Evolutionary conservation across 2,888 invertebrate genomes (phyloP), one percentile per base, ranked within the genome.

Genomic region (Macropis europaea): DNA sequence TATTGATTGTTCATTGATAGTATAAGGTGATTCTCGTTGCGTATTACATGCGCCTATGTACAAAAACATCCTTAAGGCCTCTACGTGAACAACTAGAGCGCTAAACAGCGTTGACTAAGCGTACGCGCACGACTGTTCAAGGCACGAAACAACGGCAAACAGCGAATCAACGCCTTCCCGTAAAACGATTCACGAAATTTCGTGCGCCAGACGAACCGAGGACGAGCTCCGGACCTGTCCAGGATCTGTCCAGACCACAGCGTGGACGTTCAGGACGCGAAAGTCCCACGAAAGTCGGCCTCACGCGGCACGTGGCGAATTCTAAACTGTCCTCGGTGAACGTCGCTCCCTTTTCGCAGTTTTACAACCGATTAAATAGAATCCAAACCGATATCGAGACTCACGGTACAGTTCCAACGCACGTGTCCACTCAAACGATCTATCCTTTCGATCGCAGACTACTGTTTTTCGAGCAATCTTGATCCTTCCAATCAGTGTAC

Each of bases 141-240:
- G 77, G 73, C 81, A 81, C 75, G 36, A 67, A n/a, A n/a, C n/a
- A n/a, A 64, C 34, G 70, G 59, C 61, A 56, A 70, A 47, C 45
- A 40, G 67, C 61, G 73, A 67, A 56, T 32, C 30, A 56, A 63
- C 48, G 32, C 40, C 22, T 13, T 22, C 22, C 34, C n/a, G 22
- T 9, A 24, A 42, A 57, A n/a, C n/a, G 13, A n/a, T 52, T n/a
- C 32, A 48, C 17, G 38, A 54, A 30, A 13, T 30, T 19, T 17
- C 6, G 22, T 30, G 15, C 19, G 19, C 2, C 15, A 24, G 19
- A 45, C 11, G 9, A 19, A 11, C n/a, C 48, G 7, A 30, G 30
- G 15, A 15, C 15, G 9, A 28, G 6, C n/a, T 54, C 17, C 19
- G 30, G 30, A 42, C 42, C 15, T 26, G 19, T 17, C 24, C 26